Evolutionary conservation across 2,797 vertebrate species (phyloP).

Genomic region (Diplodus sargus): DNA sequence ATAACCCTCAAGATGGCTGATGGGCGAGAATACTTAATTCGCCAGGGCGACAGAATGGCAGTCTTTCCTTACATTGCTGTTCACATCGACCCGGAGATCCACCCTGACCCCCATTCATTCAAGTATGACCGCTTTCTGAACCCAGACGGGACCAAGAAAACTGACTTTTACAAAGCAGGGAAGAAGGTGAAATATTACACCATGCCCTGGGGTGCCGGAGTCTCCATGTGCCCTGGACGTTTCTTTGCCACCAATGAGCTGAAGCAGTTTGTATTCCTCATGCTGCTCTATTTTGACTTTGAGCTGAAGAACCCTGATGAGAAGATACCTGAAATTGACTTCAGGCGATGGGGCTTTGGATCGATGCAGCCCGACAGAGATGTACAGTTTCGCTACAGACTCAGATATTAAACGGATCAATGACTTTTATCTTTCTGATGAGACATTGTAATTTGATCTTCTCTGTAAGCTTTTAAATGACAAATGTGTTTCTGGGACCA

Average conservation of each 20-base stretch:
- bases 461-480: not conserved
- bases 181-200: slow-evolving; percentile 89
- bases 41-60: slow-evolving; percentile 88
- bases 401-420: slow-evolving; percentile 61
- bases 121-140: slow-evolving; percentile 91
- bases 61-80: slow-evolving; percentile 88
- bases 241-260: slow-evolving; percentile 92
- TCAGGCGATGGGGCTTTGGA: slow-evolving; percentile 90
- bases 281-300: slow-evolving; percentile 90
- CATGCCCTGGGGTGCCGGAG: slow-evolving; percentile 94
- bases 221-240: slow-evolving; percentile 91
- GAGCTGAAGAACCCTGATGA: slow-evolving; percentile 86
- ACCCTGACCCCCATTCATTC: slow-evolving; percentile 87
- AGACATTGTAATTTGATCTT: not conserved
- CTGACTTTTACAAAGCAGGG: slow-evolving; percentile 88
- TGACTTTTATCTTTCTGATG: not conserved
- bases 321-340: slow-evolving; percentile 83
- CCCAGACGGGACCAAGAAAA: slow-evolving; percentile 85
- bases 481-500: not conserved
- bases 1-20: slow-evolving; percentile 82
- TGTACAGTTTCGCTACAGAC: slow-evolving; percentile 86
- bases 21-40: slow-evolving; percentile 81
- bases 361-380: slow-evolving; percentile 87
- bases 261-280: slow-evolving; percentile 91
- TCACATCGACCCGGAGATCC: slow-evolving; percentile 90